A percentile compares a stretch with the other conserved stretches of the same genome.
phyloP scores from a whole-genome alignment of 30 jellyfish, hydroid and myxozoan species.

The Sanderia malayensis region DNA sequence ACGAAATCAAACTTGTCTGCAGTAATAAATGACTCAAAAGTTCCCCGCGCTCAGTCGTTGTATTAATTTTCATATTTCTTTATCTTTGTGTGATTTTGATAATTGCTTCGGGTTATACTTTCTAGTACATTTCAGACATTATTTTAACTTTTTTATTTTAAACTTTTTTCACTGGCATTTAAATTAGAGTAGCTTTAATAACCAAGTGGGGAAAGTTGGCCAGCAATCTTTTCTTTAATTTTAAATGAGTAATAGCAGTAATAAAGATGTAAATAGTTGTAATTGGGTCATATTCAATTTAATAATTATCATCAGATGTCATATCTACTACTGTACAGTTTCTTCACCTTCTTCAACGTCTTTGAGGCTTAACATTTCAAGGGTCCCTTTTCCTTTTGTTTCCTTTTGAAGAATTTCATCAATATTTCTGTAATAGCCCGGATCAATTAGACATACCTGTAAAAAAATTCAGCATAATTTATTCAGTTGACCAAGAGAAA shows the following conservation, averaged over 20 bases:
- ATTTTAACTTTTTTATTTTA: no score
- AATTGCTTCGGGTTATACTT: no score
- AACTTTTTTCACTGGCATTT: no score
- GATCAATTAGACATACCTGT: constrained; percentile 86
- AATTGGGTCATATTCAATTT: no score
- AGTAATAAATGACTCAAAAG: constrained; percentile 16
- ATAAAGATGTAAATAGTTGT: no score
- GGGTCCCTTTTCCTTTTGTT: constrained; percentile 85
- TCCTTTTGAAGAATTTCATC: constrained; percentile 79
- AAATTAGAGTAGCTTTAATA: no score
- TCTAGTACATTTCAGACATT: no score
- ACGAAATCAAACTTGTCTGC: constrained; percentile 26
- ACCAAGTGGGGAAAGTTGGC: no score
- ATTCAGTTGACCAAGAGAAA: not conserved
- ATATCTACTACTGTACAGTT: constrained; percentile 62
- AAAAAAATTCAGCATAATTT: not conserved
- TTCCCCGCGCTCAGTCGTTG: constrained; percentile 62
- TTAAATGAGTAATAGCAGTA: no score
- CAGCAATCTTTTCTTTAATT: no score
- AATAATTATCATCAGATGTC: no score
- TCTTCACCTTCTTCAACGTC: constrained; percentile 97
- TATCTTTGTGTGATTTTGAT: no score
- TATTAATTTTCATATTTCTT: not conserved
- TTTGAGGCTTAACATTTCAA: constrained; percentile 80
- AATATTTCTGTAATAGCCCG: constrained; percentile 84